Evolutionary conservation across 92 coral and sea anemone genomes (phyloP).

Genomic region (Porites evermanni): DNA sequence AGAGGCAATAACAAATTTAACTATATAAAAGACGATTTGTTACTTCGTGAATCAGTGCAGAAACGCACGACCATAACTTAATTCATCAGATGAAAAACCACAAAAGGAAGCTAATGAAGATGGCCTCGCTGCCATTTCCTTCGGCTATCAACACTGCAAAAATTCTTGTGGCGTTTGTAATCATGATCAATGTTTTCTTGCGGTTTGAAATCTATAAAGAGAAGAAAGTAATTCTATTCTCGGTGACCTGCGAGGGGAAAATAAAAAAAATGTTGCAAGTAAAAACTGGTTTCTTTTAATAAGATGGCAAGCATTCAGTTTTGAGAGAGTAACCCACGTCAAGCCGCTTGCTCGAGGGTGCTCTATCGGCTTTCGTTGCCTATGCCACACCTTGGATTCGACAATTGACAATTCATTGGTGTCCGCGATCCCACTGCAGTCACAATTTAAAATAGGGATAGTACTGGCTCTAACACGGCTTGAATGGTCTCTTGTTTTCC

Average conservation of each 20-base stretch:
- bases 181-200: background rate
- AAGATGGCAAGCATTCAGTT: too few relatives aligned
- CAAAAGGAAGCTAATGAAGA: background rate
- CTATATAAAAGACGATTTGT: too few relatives aligned
- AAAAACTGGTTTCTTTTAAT: too few relatives aligned
- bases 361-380: too few relatives aligned
- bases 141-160: background rate
- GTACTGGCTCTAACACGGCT: constrained; percentile 14
- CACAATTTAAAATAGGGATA: background rate
- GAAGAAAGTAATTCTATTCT: background rate
- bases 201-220: background rate
- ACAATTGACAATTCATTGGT: background rate
- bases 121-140: background rate
- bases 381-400: too few relatives aligned
- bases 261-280: too few relatives aligned
- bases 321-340: too few relatives aligned
- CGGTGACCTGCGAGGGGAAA: background rate
- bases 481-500: constrained; percentile 16
- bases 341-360: too few relatives aligned
- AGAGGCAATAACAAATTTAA: too few relatives aligned
- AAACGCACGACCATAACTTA: background rate
- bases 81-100: background rate
- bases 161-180: background rate
- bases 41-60: background rate
- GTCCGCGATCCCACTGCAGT: background rate